Evolutionary conservation across 2,113 vertebrate species (phyloP).

Genomic region (Mirounga angustirostris): DNA sequence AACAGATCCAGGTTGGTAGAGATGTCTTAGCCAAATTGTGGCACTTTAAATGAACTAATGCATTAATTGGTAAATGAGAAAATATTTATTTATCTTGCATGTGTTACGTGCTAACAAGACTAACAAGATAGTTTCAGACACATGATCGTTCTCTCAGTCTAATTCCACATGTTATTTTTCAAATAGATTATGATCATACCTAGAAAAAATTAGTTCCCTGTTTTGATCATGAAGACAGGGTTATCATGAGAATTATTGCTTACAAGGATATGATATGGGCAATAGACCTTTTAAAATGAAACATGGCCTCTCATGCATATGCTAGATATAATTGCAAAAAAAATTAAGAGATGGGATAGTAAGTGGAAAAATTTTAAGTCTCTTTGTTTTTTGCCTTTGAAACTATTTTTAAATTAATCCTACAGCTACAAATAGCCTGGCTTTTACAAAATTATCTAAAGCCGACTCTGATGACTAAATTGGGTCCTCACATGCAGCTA

Average conservation of each 20-base stretch:
- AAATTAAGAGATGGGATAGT: slow-evolving; percentile 67
- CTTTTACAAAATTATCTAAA: slow-evolving; percentile 74
- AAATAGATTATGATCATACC: slow-evolving; percentile 25
- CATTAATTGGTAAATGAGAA: slow-evolving; percentile 42
- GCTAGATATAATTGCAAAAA: slow-evolving; percentile 63
- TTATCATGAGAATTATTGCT: slow-evolving; percentile 17
- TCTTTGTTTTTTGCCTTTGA: slow-evolving; percentile 65
- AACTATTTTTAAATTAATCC: slow-evolving; percentile 77
- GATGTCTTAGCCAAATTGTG: not conserved
- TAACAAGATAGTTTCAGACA: slow-evolving; percentile 30
- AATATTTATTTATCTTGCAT: not conserved
- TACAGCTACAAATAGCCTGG: slow-evolving; percentile 72
- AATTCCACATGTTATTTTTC: not conserved
- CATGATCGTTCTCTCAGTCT: not conserved
- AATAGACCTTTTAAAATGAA: slow-evolving; percentile 29
- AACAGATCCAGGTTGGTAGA: not conserved
- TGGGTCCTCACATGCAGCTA: not conserved
- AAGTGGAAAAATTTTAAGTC: slow-evolving; percentile 70
- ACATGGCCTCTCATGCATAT: not conserved
- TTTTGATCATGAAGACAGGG: not conserved
- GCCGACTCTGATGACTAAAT: slow-evolving; percentile 32
- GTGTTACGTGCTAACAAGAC: not conserved
- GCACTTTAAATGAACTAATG: slow-evolving; percentile 37
- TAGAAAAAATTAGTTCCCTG: slow-evolving; percentile 15
- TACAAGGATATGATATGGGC: not conserved